Evolutionary conservation across 2,113 vertebrate species (phyloP).

Genomic region (Phoxinus phoxinus): DNA sequence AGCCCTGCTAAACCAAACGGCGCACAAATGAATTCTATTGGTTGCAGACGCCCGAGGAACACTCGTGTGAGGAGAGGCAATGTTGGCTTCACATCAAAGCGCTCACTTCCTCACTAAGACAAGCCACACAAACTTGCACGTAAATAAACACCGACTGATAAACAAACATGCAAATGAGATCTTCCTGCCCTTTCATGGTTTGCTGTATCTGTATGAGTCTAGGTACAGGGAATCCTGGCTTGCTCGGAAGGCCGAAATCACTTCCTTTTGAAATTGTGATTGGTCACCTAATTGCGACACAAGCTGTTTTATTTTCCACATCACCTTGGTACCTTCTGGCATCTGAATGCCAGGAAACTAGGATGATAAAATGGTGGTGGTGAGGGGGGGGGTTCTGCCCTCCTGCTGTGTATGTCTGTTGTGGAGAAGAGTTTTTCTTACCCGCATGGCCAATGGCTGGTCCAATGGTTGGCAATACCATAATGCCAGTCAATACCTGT

Average conservation of each 20-base stretch:
- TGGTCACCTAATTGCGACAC: conserved; percentile 54
- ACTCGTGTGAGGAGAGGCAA: conserved; percentile 48
- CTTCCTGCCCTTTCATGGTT: conserved; percentile 59
- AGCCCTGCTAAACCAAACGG: conserved; percentile 41
- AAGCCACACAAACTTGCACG: conserved; percentile 40
- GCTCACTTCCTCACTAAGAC: conserved; percentile 47
- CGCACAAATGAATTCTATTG: conserved; percentile 58
- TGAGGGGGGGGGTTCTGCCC: conserved; percentile 37
- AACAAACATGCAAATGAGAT: conserved; percentile 59
- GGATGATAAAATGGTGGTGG: conserved; percentile 63
- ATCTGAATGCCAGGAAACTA: conserved; percentile 59
- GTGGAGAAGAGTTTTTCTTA: conserved; percentile 36
- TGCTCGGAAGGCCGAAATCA: conserved; percentile 21
- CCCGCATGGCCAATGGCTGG: not conserved
- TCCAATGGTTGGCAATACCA: not conserved
- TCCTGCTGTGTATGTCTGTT: conserved; percentile 67
- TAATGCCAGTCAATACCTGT: not conserved
- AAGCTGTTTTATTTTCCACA: conserved; percentile 1
- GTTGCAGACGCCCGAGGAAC: conserved; percentile 48
- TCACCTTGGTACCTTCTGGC: conserved; percentile 11
- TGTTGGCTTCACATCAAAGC: conserved; percentile 61
- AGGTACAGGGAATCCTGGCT: conserved; percentile 26
- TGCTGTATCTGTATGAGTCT: conserved; percentile 39
- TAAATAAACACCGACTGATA: conserved; percentile 62
- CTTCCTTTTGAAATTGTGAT: conserved; percentile 41